Base-by-base conservation (phyloP, 2,113 vertebrate species). In the Ceratotherium simum region DNA sequence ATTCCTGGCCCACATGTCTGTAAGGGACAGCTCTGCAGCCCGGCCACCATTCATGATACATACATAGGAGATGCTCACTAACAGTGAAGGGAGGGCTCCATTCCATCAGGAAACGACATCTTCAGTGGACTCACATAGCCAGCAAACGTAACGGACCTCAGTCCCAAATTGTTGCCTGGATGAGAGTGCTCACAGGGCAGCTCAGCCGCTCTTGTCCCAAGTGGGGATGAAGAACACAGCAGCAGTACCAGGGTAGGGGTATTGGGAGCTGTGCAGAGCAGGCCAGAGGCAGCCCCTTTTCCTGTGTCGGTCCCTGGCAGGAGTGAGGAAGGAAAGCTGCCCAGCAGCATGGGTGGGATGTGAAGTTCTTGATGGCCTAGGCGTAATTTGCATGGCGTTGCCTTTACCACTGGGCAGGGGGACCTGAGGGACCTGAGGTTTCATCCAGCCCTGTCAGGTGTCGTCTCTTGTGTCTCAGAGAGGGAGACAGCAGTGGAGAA, bases 191-290 rank as follows among this genome's bases (percentile, higher is more conserved):
- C 67, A 56, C 54, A 8, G 80, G 54, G 69, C 29, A 6, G 33
- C 4, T 58, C 4, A 8, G 46, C 36, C 20, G 29, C 48, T n/a
- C 46, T 46, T 8, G 42, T 64, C 78, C 33, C 16, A 4, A 0
- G 0, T 0, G 6, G 67, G n/a, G 16, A 31, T 56, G 31, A 67
- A 5, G 21, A 8, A 17, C 13, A 14, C 18, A 20, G 72, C 0
- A 1, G 54, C 60, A 8, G 27, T 2, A 5, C 33, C 20, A 0
- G 23, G 6, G 21, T 31, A 0, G 5, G 6, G 3, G 16, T 3
- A 5, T 6, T 10, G 33, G 67, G 82, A 2, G 25, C 56, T 64
- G 8, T 65, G 17, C 46, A 1, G 23, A 83, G 67, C 1, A 0
- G 56, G 62, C 20, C 10, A 2, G 56, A 16, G 27, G 51, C 29